Conservation (phyloP, 2,888 invertebrate species). For the Pseudolycoriella hygida region DNA sequence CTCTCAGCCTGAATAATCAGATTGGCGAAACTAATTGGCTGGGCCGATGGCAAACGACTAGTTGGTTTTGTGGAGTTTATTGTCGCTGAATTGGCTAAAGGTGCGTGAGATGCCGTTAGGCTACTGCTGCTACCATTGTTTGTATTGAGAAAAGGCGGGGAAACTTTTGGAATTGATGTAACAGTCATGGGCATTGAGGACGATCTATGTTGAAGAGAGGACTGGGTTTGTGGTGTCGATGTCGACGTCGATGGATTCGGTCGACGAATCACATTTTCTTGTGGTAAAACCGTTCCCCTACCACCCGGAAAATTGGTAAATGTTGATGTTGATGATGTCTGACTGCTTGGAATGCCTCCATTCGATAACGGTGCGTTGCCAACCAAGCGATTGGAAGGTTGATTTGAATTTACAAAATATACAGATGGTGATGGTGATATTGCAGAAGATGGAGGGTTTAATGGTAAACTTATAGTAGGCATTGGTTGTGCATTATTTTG, state of each 20-base stretch:
- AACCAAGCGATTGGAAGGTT: too few relatives aligned
- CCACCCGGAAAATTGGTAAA: background rate
- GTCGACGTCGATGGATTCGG: background rate
- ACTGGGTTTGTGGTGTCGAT: background rate
- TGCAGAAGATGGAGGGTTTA: background rate
- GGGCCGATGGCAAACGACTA: background rate
- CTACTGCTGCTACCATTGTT: slow-evolving; percentile 1
- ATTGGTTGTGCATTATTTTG: background rate
- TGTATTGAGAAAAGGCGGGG: background rate
- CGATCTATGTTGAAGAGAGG: too few relatives aligned
- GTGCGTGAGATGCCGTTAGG: background rate
- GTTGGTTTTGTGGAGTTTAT: background rate
- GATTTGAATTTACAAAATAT: too few relatives aligned
- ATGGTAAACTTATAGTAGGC: background rate
- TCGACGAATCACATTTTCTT: background rate
- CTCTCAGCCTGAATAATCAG: slow-evolving; percentile 4
- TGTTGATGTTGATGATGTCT: background rate
- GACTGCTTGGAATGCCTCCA: background rate
- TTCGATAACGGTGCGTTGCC: too few relatives aligned
- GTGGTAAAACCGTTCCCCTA: background rate
- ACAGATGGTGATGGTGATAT: background rate
- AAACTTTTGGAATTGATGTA: too few relatives aligned
- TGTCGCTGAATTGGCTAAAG: too few relatives aligned
- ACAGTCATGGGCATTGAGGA: too few relatives aligned
- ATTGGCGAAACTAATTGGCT: slow-evolving; percentile 10